phyloP scores from a whole-genome alignment of 2,797 vertebrate genomes.

The Brachymystax lenok region DNA sequence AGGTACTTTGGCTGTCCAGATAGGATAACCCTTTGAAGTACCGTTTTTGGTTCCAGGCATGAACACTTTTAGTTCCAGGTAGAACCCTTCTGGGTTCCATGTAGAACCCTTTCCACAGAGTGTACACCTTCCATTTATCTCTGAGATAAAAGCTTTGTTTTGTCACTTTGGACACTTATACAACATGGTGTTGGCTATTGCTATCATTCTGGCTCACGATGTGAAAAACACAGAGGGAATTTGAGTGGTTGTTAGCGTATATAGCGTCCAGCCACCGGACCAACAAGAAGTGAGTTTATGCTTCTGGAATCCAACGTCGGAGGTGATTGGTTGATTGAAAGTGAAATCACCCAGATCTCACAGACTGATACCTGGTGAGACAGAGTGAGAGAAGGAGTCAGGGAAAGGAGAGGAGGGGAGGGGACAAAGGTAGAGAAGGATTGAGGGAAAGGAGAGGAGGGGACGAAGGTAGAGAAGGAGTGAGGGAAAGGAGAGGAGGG shows the following conservation, averaged over 20 bases:
- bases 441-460: conserved; percentile 3
- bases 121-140: background rate
- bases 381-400: background rate
- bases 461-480: background rate
- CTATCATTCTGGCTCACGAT: background rate
- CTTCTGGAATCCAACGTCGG: background rate
- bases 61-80: too few species aligned
- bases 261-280: background rate
- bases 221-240: background rate
- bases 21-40: too few species aligned
- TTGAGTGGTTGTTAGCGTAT: background rate
- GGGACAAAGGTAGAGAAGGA: conserved; percentile 28
- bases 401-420: too few species aligned
- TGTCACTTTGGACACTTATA: background rate
- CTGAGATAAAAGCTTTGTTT: background rate
- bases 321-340: background rate
- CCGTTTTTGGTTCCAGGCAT: too few species aligned
- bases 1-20: too few species aligned
- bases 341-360: background rate
- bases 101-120: too few species aligned
- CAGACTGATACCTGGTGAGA: background rate
- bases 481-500: too few species aligned
- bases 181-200: background rate
- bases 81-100: too few species aligned
- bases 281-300: background rate